Evolutionary conservation across 2,113 vertebrate genomes (phyloP), one percentile per base, ranked within the genome.

Genomic region (Henicopernis longicauda): DNA sequence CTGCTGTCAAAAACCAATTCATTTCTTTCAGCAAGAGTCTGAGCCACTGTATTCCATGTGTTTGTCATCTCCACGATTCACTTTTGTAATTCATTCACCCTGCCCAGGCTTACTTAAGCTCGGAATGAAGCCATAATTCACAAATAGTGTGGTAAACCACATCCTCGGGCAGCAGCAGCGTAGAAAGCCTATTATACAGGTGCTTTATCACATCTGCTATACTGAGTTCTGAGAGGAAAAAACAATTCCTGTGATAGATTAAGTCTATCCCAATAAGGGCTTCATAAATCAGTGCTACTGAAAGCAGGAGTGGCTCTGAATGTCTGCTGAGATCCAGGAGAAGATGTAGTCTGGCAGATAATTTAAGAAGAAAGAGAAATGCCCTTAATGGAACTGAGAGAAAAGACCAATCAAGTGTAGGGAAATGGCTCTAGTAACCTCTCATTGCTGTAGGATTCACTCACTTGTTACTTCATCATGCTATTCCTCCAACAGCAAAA

Each of bases 201-300:
- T 95, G 94, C 89, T 95, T 92, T 84, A 92, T 95, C 95, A 93
- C 94, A 72, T 79, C 93, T 95, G 81, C 80, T 94, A 26, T 54
- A 7, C 49, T 76, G 93, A 47, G 1, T 72, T 94, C 89, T 88
- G 87, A 79, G 90, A 93, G 82, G 57, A 76, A 91, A 95, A 94
- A 94, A n/a, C 89, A 96, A 87, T 96, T 95, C 95, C 70, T 91
- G 44, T 91, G 95, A 95, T 85, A 80, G 91, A 96, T 95, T 79
- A 85, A 76, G 78, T 96, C 93, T 93, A 11, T 90, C 84, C 84
- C 87, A 94, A 82, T 73, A 95, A 85, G 49, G 54, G 84, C 70
- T 85, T 93, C 90, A 94, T 97, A 93, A 96, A 90, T 96, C 93
- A 94, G 70, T 50, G 58, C 93, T 90, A 22, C 4, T 2, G 85